Percentiles rank a stretch among this genome's conserved stretches.
These are phyloP conservation scores for Synanthedon formicaeformis DNA, from an alignment of 2,888 invertebrate genomes.

Conservation along the genomic window DNA sequence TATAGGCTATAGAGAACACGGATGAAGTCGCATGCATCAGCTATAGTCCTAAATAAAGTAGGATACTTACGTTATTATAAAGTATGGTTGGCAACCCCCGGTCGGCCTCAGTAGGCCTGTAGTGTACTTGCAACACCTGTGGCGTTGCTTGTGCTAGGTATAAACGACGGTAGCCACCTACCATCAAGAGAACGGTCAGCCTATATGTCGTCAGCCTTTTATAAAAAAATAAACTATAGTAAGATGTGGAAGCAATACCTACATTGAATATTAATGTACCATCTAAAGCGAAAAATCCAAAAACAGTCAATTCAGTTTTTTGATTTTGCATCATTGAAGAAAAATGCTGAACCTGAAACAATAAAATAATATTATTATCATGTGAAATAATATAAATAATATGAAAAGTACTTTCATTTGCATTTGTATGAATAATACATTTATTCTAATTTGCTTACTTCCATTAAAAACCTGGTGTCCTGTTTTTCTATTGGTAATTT, in stretches of 20 bases:
- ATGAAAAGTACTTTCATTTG: not conserved
- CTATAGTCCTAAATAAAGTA: too few relatives aligned
- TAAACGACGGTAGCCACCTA: too few relatives aligned
- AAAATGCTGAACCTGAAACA: constrained; percentile 48
- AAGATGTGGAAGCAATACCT: not conserved
- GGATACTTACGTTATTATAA: too few relatives aligned
- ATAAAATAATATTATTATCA: constrained; percentile 2
- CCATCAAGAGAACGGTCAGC: too few relatives aligned
- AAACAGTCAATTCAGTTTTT: constrained; percentile 34
- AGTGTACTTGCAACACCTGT: too few relatives aligned
- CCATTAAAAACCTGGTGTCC: constrained; percentile 32
- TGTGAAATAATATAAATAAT: not conserved
- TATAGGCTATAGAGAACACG: too few relatives aligned
- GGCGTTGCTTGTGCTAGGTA: too few relatives aligned
- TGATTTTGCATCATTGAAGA: constrained; percentile 36
- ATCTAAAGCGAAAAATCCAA: constrained; percentile 42
- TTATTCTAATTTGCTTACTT: constrained; percentile 19
- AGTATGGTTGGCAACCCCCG: too few relatives aligned
- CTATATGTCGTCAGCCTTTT: too few relatives aligned
- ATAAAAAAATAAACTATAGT: too few relatives aligned
- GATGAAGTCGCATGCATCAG: too few relatives aligned
- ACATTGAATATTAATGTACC: constrained; percentile 25
- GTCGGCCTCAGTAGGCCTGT: too few relatives aligned
- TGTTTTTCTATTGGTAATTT: constrained; percentile 36
- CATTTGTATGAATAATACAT: not conserved